Percentiles rank a stretch among this genome's conserved stretches.
Evolutionary conservation across 2,888 invertebrate species (phyloP).

Genomic region (Dynastes grantii): DNA sequence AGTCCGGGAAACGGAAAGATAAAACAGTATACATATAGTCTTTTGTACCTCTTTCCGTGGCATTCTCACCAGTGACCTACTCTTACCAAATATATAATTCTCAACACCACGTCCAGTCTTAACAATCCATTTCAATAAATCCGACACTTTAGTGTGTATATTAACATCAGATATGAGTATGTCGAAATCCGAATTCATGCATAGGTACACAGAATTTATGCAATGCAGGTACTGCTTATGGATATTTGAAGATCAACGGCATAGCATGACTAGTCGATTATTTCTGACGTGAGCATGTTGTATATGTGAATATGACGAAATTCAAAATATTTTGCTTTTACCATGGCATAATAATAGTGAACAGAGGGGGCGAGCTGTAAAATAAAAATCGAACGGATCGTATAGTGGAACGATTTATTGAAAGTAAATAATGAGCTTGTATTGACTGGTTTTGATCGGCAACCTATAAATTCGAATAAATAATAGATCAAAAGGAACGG

Average conservation of each 20-base stretch:
- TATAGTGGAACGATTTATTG: conserved; percentile 29
- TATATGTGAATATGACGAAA: conserved; percentile 16
- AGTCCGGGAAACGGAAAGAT: no score
- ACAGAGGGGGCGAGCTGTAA: conserved; percentile 24
- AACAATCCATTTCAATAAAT: conserved; percentile 10
- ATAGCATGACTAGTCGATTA: conserved; percentile 24
- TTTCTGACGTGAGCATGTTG: not conserved
- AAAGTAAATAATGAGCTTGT: conserved; percentile 43
- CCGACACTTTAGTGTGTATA: conserved; percentile 9
- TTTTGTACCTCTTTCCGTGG: not conserved
- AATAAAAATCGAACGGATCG: conserved; percentile 28
- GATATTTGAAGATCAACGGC: conserved; percentile 18
- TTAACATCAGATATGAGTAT: not conserved
- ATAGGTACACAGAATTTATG: not conserved
- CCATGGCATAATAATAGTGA: conserved; percentile 12
- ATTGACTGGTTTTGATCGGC: conserved; percentile 44
- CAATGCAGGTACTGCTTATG: not conserved
- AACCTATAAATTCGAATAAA: conserved; percentile 51
- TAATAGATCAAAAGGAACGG: conserved; percentile 47
- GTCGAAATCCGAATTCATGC: conserved; percentile 16
- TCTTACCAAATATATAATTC: conserved; percentile 1
- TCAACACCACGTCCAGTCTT: not conserved
- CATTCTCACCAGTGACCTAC: conserved; percentile 11
- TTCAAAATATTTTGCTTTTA: conserved; percentile 44
- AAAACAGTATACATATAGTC: no score